These are phyloP conservation scores for Epistrophella euchroma DNA, from an alignment of 2,888 invertebrate genomes.

Conservation along the genomic window DNA sequence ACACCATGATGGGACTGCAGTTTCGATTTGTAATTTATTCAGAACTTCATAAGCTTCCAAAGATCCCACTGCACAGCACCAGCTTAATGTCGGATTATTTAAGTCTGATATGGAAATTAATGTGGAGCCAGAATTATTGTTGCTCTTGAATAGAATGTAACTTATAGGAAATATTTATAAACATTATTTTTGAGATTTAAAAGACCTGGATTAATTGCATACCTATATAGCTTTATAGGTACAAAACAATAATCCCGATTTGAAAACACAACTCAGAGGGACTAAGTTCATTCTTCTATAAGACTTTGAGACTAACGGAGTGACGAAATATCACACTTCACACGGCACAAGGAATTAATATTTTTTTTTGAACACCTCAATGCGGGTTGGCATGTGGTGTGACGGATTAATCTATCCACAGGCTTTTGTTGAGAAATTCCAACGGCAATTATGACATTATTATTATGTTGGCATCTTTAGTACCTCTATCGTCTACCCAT, in stretches of 20 bases:
- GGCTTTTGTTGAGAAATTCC: conserved; percentile 50
- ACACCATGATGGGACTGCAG: background rate
- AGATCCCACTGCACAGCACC: conserved; percentile 46
- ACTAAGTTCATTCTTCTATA: conserved; percentile 3
- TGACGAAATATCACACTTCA: conserved; percentile 60
- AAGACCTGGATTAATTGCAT: conserved; percentile 58
- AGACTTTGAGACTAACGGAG: conserved; percentile 17
- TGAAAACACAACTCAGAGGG: background rate
- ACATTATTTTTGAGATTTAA: conserved; percentile 37
- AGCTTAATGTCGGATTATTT: conserved; percentile 68
- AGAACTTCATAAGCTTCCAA: background rate
- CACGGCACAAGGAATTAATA: conserved; percentile 41
- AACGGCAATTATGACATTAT: conserved; percentile 66
- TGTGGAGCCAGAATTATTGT: conserved; percentile 30
- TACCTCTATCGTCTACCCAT: background rate
- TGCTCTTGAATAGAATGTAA: background rate
- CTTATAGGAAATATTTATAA: conserved; percentile 49
- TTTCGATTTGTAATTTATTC: conserved; percentile 30
- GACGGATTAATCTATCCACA: conserved; percentile 43
- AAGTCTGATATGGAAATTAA: conserved; percentile 50
- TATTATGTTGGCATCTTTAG: conserved; percentile 65
- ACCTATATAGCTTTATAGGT: background rate
- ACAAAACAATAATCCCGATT: conserved; percentile 21
- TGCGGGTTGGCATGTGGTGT: conserved; percentile 1
- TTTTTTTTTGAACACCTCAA: background rate